Evolutionary conservation across 1,140 invertebrate species (phyloP).

Genomic region (Saccostrea cuccullata): DNA sequence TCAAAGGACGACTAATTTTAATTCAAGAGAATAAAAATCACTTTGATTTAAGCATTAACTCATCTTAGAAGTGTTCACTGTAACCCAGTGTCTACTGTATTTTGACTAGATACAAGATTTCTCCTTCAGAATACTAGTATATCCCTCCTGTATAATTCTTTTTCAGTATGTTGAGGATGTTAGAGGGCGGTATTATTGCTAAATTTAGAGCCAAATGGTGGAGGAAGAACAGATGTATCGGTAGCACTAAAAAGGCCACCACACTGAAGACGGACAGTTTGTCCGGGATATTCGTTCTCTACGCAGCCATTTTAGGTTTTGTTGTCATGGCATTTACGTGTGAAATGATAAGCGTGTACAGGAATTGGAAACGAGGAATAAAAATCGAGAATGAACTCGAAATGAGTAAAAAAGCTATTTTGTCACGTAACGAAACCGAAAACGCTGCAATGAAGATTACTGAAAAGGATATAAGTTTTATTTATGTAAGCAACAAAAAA

Average conservation of each 20-base stretch:
- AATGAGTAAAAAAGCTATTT: neutral
- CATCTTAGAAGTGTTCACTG: no score
- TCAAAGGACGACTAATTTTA: no score
- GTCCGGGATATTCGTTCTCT: slow-evolving; percentile 3
- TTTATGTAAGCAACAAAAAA: no score
- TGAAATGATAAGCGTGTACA: neutral
- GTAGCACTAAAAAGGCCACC: neutral
- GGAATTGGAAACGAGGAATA: neutral
- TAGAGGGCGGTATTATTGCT: slow-evolving; percentile 64
- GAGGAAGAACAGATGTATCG: slow-evolving; percentile 11
- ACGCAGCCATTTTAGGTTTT: neutral
- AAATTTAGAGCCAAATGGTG: slow-evolving; percentile 64
- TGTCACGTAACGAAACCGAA: no score
- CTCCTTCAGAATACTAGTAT: no score
- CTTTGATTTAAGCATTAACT: no score
- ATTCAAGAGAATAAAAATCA: no score
- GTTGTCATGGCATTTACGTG: neutral
- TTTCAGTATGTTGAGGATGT: slow-evolving; percentile 67
- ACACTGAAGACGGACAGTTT: neutral
- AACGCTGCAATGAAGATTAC: no score
- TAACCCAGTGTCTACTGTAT: no score
- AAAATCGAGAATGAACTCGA: neutral
- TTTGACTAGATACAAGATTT: no score
- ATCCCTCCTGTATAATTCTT: neutral
- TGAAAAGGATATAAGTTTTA: no score